Conservation (phyloP, 2,888 invertebrate genomes). For the Drosophila multiciliata region DNA sequence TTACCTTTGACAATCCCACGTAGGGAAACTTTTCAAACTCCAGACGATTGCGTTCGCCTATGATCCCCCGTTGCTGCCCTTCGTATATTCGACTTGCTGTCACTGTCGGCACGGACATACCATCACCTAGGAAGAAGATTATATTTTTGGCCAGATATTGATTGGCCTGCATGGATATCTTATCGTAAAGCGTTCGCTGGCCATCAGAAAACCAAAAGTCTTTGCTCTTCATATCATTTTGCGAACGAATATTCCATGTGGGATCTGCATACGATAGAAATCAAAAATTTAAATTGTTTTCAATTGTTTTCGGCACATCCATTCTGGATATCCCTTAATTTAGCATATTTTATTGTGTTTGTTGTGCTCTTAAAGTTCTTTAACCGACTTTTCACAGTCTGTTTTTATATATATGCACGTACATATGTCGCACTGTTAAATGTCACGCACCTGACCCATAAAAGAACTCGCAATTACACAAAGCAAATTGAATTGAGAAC, state of each 20-base stretch:
- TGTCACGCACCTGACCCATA: slow-evolving; percentile 74
- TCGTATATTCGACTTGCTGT: slow-evolving; percentile 88
- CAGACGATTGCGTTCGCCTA: slow-evolving; percentile 88
- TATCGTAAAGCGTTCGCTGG: slow-evolving; percentile 74
- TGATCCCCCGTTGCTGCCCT: slow-evolving; percentile 86
- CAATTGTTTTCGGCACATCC: slow-evolving; percentile 7
- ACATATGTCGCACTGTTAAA: slow-evolving; percentile 34
- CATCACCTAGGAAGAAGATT: slow-evolving; percentile 93
- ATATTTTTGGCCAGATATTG: slow-evolving; percentile 89
- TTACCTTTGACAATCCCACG: slow-evolving; percentile 88
- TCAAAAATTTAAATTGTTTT: slow-evolving; percentile 31
- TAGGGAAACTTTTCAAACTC: slow-evolving; percentile 88
- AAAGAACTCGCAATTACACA: slow-evolving; percentile 63
- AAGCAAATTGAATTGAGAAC: slow-evolving; percentile 52
- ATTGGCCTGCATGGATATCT: slow-evolving; percentile 72
- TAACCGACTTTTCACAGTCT: slow-evolving; percentile 40
- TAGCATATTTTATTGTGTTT: slow-evolving; percentile 30
- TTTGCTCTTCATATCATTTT: slow-evolving; percentile 51
- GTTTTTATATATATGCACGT: slow-evolving; percentile 22
- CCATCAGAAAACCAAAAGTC: slow-evolving; percentile 80
- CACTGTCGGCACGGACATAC: slow-evolving; percentile 90
- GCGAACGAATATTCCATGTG: slow-evolving; percentile 57
- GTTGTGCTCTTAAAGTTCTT: slow-evolving; percentile 38
- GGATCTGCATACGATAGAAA: slow-evolving; percentile 40
- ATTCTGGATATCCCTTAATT: slow-evolving; percentile 58